Evolutionary conservation across 2,888 invertebrate genomes (phyloP), one percentile per base, ranked within the genome.

Genomic region (Nomada fabriciana): DNA sequence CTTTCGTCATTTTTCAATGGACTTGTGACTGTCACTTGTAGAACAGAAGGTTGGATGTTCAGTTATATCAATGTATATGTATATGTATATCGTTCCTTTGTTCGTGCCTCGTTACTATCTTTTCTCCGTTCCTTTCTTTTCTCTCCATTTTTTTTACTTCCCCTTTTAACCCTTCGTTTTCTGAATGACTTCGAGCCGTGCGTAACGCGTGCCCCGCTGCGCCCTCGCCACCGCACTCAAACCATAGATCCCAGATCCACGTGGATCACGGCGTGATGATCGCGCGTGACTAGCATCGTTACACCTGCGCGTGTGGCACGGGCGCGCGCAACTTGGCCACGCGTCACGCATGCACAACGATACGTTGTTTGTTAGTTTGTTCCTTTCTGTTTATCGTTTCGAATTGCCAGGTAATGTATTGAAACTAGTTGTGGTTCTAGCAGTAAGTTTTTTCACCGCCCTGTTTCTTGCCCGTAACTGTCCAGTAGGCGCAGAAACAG

Each of bases 351-450:
- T 73, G 80, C 29, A 11, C 18, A 11, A 36, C 42, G 36, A 70
- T 47, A 70, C 47, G 57, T 55, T 80, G 70, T 79, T 83, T 80
- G 72, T 78, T 84, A 70, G 61, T 85, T 60, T 75, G 69, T 71
- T 85, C 70, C 69, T 55, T 61, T 50, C 74, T 70, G n/a, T 25
- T 69, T 50, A n/a, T 42, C 52, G 77, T 80, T 84, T 74, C 78
- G 83, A 85, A 36, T 5, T 75, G 64, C 75, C 89, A 92, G 91
- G 92, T 92, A 92, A 91, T 83, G 92, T 91, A 91, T 92, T 80
- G 73, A 83, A 72, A 73, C 67, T 88, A 86, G 91, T 89, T 90
- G 89, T 90, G 87, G 87, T 89, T 23, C 83, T 88, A 86, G 80
- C 72, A 87, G 83, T 88, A 89, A 89, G 88, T 84, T 82, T 82